phyloP scores from a whole-genome alignment of 2,888 invertebrate genomes.

The Muscina levida region DNA sequence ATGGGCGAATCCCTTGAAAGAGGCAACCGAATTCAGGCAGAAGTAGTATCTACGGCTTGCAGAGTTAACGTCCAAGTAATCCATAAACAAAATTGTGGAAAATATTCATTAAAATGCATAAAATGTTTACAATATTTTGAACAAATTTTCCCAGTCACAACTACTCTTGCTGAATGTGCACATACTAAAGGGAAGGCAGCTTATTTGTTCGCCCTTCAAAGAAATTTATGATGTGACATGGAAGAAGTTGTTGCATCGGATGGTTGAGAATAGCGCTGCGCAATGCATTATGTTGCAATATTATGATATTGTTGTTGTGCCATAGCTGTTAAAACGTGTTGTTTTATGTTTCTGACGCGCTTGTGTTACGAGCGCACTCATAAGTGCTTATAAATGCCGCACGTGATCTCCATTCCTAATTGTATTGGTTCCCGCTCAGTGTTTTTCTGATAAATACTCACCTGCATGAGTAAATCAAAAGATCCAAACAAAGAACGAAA shows the following conservation, averaged over 20 bases:
- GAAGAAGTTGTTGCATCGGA: conserved; percentile 48
- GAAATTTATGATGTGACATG: conserved; percentile 63
- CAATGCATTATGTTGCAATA: conserved; percentile 18
- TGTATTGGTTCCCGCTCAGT: neutral
- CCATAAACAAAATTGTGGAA: too few species aligned
- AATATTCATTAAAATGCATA: conserved; percentile 55
- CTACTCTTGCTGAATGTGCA: conserved; percentile 26
- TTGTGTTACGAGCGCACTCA: conserved; percentile 56
- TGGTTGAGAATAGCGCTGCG: conserved; percentile 51
- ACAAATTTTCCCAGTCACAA: conserved; percentile 55
- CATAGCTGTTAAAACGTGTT: conserved; percentile 55
- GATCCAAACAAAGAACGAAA: conserved; percentile 17
- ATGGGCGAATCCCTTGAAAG: too few species aligned
- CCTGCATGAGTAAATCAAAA: conserved; percentile 23
- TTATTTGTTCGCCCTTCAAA: conserved; percentile 34
- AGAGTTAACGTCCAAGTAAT: conserved; percentile 25
- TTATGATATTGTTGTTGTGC: conserved; percentile 42
- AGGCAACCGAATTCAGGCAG: too few species aligned
- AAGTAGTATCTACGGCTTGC: too few species aligned
- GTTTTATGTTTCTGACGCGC: conserved; percentile 61
- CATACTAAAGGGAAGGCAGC: conserved; percentile 16
- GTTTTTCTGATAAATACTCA: conserved; percentile 41
- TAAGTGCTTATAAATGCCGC: conserved; percentile 58
- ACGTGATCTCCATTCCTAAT: conserved; percentile 62
- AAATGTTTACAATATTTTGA: conserved; percentile 34